Percentiles rank a stretch among this genome's conserved stretches.
phyloP scores from a whole-genome alignment of 2,888 invertebrate genomes.

The Lissonota sp. region DNA sequence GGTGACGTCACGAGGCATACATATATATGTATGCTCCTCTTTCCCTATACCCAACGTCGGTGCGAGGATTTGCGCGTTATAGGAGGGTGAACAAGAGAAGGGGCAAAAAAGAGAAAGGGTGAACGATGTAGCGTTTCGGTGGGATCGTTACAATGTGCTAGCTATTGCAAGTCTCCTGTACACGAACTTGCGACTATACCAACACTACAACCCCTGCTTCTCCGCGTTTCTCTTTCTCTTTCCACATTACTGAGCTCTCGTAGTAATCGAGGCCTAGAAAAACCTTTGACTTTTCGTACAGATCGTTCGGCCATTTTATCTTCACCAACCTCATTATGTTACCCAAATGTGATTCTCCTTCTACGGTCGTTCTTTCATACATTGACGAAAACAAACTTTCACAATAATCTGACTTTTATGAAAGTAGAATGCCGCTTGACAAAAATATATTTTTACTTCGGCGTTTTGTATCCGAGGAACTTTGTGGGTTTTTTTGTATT shows the following conservation, averaged over 20 bases:
- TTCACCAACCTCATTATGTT: too few relatives aligned
- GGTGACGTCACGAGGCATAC: constrained; percentile 82
- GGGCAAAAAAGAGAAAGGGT: constrained; percentile 49
- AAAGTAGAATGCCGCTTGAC: too few relatives aligned
- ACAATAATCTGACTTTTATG: too few relatives aligned
- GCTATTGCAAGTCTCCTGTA: constrained; percentile 43
- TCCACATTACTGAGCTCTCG: constrained; percentile 16
- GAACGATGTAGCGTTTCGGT: constrained; percentile 37
- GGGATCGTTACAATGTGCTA: constrained; percentile 54
- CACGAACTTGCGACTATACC: constrained; percentile 41
- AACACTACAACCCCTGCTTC: constrained; percentile 23
- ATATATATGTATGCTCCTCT: constrained; percentile 43
- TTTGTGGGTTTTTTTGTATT: too few relatives aligned
- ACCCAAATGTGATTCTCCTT: too few relatives aligned
- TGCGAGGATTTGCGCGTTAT: constrained; percentile 65
- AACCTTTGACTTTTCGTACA: constrained; percentile 27
- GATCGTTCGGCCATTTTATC: constrained; percentile 31
- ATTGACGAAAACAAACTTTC: too few relatives aligned
- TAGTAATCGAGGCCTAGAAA: constrained; percentile 17
- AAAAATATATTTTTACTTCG: too few relatives aligned
- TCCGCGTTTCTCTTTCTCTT: not conserved
- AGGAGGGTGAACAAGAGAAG: constrained; percentile 42
- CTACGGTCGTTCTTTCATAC: too few relatives aligned
- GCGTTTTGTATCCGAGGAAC: too few relatives aligned
- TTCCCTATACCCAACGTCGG: constrained; percentile 56